Base-by-base conservation (phyloP, 2,113 vertebrate genomes). In the Notothenia rossii region DNA sequence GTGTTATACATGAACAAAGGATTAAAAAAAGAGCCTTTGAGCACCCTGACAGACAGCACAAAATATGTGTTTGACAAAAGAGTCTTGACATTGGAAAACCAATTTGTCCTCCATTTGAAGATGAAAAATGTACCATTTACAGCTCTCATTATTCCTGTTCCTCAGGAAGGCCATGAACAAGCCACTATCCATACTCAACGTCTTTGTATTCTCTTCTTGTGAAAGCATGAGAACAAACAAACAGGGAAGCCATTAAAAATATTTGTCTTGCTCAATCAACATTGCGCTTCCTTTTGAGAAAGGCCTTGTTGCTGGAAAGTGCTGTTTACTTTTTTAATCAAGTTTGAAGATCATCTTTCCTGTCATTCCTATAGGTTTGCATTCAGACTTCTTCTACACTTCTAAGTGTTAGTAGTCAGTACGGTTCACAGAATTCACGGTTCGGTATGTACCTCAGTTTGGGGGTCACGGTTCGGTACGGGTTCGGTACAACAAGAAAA, bases 141-240 rank as follows among this genome's bases (percentile, higher is more conserved):
- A 20, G 50, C 69, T 5, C 14, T 36, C 8, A 3, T 54, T 20
- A 20, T 40, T 51, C 3, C 9, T 10, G 25, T 11, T 74, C 18
- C 14, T 48, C 10, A 49, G 25, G 9, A 49, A 70, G n/a, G 15
- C 29, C 29, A 14, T 15, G 9, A n/a, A 53, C 17, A 0, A n/a
- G 36, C 4, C 14, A 25, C 11, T 48, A 62, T 48, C 33, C 9
- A 45, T 61, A 48, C 25, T 25, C 17, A 55, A 20, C 25, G 5
- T 20, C 8, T 85, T 43, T 75, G 7, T 45, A 15, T 63, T 74
- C 20, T 65, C 8, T 12, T 13, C 10, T 55, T 59, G 14, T 14
- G 17, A 58, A 29, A 64, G 11, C 45, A 29, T n/a, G 6, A 13
- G 43, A 15, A 58, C 14, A 58, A 71, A 59, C 10, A 8, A 22